Conservation (phyloP, 2,113 vertebrate genomes). For the Oceanites oceanicus region DNA sequence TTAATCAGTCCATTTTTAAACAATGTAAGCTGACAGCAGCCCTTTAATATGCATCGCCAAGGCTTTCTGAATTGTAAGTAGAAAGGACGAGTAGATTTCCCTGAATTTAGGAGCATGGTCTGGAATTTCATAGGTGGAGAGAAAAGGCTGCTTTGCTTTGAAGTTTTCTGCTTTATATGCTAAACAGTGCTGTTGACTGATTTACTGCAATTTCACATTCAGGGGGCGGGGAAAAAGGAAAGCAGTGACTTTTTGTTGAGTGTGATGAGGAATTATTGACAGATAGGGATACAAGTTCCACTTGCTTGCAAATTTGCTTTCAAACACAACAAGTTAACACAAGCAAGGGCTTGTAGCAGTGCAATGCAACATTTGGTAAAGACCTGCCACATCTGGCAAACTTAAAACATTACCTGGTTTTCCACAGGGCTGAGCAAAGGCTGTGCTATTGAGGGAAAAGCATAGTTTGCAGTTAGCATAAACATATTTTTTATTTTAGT, state of each 20-base stretch:
- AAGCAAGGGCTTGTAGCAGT: background rate
- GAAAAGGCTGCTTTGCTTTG: background rate
- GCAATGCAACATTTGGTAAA: background rate
- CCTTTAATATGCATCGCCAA: slow-evolving; percentile 18
- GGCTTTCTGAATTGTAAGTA: background rate
- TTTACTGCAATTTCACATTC: slow-evolving; percentile 36
- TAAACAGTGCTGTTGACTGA: slow-evolving; percentile 48
- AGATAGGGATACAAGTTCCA: background rate
- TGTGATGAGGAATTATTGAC: slow-evolving; percentile 44
- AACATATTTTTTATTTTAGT: background rate
- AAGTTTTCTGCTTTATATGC: slow-evolving; percentile 32
- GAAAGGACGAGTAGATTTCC: background rate
- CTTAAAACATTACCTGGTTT: background rate
- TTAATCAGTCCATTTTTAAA: slow-evolving; percentile 27
- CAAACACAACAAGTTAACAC: slow-evolving; percentile 13
- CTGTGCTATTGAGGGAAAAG: background rate
- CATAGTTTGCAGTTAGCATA: background rate
- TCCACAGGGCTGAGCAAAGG: background rate
- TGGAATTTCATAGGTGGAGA: slow-evolving; percentile 52
- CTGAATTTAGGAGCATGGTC: background rate
- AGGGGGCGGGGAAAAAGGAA: background rate
- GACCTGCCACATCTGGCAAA: slow-evolving; percentile 23
- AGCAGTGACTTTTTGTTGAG: slow-evolving; percentile 25
- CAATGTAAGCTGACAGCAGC: slow-evolving; percentile 20
- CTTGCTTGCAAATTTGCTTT: slow-evolving; percentile 46